Conservation (phyloP, 2,888 invertebrate genomes). For the Lottia gigantea region DNA sequence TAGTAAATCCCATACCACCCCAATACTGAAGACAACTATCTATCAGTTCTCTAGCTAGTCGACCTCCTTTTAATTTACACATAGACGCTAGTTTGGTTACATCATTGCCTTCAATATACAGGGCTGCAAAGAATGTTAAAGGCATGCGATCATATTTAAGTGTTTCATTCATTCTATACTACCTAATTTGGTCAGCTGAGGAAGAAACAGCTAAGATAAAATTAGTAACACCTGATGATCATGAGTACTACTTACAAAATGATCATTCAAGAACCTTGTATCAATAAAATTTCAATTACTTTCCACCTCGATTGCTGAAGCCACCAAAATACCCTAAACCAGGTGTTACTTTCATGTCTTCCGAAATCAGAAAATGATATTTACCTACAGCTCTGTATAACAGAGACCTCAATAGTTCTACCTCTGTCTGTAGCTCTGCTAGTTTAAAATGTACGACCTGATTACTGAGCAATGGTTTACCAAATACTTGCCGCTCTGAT, state of each 20-base stretch:
- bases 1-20: constrained; percentile 73
- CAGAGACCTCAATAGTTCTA: constrained; percentile 70
- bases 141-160: too few relatives aligned
- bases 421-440: constrained; percentile 72
- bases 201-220: too few relatives aligned
- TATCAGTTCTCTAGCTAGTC: constrained; percentile 69
- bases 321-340: too few relatives aligned
- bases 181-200: not conserved
- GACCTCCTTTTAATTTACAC: constrained; percentile 72
- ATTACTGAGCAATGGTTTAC: constrained; percentile 68
- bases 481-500: constrained; percentile 70
- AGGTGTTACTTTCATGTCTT: too few relatives aligned
- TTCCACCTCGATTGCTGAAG: too few relatives aligned
- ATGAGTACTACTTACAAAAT: too few relatives aligned
- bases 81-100: constrained; percentile 73
- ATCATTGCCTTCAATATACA: constrained; percentile 69
- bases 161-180: not conserved
- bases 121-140: constrained; percentile 51
- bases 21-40: constrained; percentile 73
- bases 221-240: too few relatives aligned
- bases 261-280: too few relatives aligned
- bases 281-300: too few relatives aligned
- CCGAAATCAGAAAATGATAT: too few relatives aligned
- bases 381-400: constrained; percentile 70
- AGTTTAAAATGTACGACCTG: constrained; percentile 71